phyloP scores from a whole-genome alignment of 2,888 invertebrate genomes.

The Parnassius glacialis region DNA sequence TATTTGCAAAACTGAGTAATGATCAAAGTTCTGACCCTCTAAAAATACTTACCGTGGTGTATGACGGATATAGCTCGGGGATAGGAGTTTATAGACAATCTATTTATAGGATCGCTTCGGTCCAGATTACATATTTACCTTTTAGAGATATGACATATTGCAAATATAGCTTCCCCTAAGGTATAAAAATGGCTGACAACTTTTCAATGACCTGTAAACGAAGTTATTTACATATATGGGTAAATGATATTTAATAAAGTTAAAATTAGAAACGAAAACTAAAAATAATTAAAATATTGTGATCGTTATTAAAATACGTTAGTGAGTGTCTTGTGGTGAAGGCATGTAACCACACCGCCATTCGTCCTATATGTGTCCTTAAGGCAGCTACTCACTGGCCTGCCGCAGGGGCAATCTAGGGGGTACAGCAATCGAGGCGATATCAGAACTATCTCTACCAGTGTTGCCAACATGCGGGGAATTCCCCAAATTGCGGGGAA shows the following conservation, averaged over 20 bases:
- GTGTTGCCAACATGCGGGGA: too few species aligned
- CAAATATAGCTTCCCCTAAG: constrained; percentile 3
- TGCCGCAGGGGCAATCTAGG: too few species aligned
- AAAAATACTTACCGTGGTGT: constrained; percentile 14
- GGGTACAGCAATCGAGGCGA: too few species aligned
- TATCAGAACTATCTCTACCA: too few species aligned
- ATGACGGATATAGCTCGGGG: constrained; percentile 41
- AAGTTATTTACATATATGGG: background rate
- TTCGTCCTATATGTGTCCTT: too few species aligned
- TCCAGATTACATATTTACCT: constrained; percentile 28
- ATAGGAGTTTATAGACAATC: constrained; percentile 39
- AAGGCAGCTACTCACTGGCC: too few species aligned
- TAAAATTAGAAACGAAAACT: too few species aligned
- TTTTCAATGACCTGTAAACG: constrained; percentile 10
- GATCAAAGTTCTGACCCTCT: constrained; percentile 26
- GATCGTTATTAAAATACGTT: too few species aligned
- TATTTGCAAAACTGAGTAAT: constrained; percentile 6
- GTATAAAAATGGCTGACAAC: constrained; percentile 13
- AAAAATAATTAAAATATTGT: too few species aligned
- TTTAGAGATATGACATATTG: constrained; percentile 6
- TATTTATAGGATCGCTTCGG: constrained; percentile 41
- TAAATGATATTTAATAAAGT: background rate
- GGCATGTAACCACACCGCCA: too few species aligned
- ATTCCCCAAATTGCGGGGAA: too few species aligned
- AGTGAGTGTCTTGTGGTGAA: too few species aligned